Evolutionary conservation across 2,797 vertebrate species (phyloP).

Genomic region (Gallinago solitaria): DNA sequence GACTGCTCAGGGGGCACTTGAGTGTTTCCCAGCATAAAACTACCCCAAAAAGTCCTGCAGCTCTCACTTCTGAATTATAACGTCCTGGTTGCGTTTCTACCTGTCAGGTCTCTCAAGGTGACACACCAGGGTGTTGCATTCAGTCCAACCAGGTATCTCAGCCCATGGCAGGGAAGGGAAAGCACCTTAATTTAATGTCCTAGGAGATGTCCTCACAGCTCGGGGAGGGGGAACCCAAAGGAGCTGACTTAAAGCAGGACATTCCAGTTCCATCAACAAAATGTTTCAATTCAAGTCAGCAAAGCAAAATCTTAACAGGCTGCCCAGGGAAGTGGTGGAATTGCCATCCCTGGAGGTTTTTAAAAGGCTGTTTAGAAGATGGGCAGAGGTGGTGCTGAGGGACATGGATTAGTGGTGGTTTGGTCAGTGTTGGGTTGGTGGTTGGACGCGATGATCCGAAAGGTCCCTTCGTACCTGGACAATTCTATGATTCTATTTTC

Average conservation of each 20-base stretch:
- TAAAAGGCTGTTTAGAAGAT: background rate
- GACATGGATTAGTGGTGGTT: background rate
- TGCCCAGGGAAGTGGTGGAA: background rate
- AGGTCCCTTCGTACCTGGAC: background rate
- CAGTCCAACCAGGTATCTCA: too few species aligned
- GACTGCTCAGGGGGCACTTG: background rate
- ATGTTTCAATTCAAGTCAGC: background rate
- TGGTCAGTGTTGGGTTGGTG: background rate
- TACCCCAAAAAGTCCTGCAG: background rate
- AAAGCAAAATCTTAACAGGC: background rate
- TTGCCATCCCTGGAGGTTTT: background rate
- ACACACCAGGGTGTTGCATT: background rate
- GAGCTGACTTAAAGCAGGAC: background rate
- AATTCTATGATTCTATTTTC: background rate
- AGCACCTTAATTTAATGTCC: background rate
- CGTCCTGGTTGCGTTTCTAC: accelerated
- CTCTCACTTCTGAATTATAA: too few species aligned
- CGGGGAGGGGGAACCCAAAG: accelerated
- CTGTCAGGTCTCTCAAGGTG: too few species aligned
- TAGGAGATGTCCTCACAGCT: too few species aligned
- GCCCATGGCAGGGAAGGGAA: background rate
- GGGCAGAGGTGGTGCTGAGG: background rate
- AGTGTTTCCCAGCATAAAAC: background rate
- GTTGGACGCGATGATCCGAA: background rate
- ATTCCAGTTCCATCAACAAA: background rate